Conservation (phyloP, 2,113 vertebrate genomes). For the Uropsilus gracilis region DNA sequence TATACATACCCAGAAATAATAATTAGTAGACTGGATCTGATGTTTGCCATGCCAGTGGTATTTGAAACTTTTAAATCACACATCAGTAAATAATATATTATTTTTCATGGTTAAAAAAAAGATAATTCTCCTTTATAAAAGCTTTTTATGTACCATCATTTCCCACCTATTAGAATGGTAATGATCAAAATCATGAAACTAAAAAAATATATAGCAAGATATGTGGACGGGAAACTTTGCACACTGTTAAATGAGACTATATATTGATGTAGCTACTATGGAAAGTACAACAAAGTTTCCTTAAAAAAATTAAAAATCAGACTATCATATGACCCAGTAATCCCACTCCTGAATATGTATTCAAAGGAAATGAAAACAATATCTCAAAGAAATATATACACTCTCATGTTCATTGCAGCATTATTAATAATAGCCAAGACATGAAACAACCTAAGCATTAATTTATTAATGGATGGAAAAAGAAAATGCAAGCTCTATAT, state of each 20-base stretch:
- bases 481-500: background rate
- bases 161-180: background rate
- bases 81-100: too few species aligned
- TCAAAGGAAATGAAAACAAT: background rate
- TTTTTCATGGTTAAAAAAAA: too few species aligned
- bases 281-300: background rate
- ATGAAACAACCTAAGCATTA: background rate
- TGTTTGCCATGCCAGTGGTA: too few species aligned
- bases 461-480: background rate
- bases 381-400: background rate
- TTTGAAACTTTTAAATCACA: too few species aligned
- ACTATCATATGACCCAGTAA: background rate
- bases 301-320: slow-evolving; percentile 24
- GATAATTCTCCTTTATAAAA: background rate
- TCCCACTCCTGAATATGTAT: background rate
- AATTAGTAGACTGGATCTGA: too few species aligned
- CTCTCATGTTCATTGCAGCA: background rate
- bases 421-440: background rate
- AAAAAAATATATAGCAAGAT: background rate
- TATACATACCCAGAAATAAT: too few species aligned
- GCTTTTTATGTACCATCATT: background rate
- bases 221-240: background rate
- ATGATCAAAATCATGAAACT: background rate
- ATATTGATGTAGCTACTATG: background rate
- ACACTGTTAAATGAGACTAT: background rate